phyloP scores from a whole-genome alignment of 2,113 vertebrate genomes.

The Chrysochloris asiatica region DNA sequence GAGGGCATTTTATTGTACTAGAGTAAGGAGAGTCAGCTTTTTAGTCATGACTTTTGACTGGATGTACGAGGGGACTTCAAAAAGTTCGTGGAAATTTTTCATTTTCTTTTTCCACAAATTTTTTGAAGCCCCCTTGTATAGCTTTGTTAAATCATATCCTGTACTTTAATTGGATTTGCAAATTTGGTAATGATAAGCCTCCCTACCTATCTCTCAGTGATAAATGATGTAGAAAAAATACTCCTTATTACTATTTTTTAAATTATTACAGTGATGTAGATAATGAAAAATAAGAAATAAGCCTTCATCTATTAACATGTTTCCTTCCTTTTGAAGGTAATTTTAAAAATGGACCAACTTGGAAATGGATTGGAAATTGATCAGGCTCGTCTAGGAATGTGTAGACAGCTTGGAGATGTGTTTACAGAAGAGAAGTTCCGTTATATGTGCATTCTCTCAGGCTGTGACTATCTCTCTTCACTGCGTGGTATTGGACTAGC shows the following conservation, averaged over 20 bases:
- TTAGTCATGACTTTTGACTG: neutral
- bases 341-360: constrained; percentile 97
- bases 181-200: neutral
- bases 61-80: too few relatives aligned
- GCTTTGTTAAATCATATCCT: neutral
- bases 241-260: neutral
- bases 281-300: neutral
- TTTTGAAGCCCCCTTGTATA: neutral
- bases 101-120: too few relatives aligned
- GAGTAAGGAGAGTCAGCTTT: neutral
- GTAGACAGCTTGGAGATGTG: constrained; percentile 91
- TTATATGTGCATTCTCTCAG: constrained; percentile 99
- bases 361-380: constrained; percentile 96
- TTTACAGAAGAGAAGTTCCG: constrained; percentile 99
- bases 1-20: neutral
- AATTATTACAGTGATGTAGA: neutral
- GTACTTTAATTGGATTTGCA: neutral
- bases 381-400: constrained; percentile 92
- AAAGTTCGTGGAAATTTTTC: too few relatives aligned
- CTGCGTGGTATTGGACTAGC: constrained; percentile 95
- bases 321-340: constrained; percentile 86
- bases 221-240: neutral
- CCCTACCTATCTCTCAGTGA: neutral
- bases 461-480: constrained; percentile 98
- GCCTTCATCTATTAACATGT: neutral